A percentile compares a stretch with the other conserved stretches of the same genome.
Evolutionary conservation across 2,888 invertebrate genomes (phyloP).

Genomic region (Drosophila austrosaltans): DNA sequence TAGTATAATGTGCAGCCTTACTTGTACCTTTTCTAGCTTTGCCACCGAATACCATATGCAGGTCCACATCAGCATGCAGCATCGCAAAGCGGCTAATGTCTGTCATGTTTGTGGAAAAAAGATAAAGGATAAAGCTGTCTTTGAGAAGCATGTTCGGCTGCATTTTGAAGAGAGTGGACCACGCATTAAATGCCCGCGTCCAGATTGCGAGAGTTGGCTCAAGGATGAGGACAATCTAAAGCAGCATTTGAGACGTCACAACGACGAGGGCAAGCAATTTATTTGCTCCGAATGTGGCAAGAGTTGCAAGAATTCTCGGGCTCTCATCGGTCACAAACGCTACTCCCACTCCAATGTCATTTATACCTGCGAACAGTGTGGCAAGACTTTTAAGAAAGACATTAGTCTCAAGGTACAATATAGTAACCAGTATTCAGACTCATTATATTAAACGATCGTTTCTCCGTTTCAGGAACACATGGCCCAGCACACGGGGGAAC

Average conservation of each 20-base stretch:
- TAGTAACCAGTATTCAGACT: not conserved
- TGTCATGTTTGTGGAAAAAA: conserved; percentile 83
- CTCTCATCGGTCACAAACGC: conserved; percentile 81
- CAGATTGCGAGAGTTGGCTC: conserved; percentile 82
- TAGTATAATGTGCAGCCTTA: not conserved
- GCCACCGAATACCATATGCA: conserved; percentile 81
- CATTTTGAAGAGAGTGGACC: conserved; percentile 82
- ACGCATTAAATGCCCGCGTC: conserved; percentile 82
- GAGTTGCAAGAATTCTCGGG: conserved; percentile 80
- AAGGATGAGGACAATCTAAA: conserved; percentile 82
- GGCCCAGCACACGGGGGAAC: conserved; percentile 82
- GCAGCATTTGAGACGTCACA: conserved; percentile 81
- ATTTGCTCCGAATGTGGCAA: conserved; percentile 81
- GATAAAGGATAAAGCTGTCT: conserved; percentile 81
- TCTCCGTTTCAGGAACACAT: conserved; percentile 79
- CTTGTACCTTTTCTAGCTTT: conserved; percentile 63
- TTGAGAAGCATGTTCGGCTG: conserved; percentile 81
- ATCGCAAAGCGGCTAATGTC: conserved; percentile 80
- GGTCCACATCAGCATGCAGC: conserved; percentile 80
- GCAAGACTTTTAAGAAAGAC: conserved; percentile 82
- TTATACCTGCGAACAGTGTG: conserved; percentile 80
- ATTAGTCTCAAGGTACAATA: conserved; percentile 77
- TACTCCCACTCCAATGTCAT: conserved; percentile 81
- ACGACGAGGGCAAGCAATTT: conserved; percentile 75
- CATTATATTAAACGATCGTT: not conserved